A percentile compares a stretch with the other conserved stretches of the same genome.
Evolutionary conservation across 2,888 invertebrate species (phyloP).

Genomic region (Drymonia ruficornis): DNA sequence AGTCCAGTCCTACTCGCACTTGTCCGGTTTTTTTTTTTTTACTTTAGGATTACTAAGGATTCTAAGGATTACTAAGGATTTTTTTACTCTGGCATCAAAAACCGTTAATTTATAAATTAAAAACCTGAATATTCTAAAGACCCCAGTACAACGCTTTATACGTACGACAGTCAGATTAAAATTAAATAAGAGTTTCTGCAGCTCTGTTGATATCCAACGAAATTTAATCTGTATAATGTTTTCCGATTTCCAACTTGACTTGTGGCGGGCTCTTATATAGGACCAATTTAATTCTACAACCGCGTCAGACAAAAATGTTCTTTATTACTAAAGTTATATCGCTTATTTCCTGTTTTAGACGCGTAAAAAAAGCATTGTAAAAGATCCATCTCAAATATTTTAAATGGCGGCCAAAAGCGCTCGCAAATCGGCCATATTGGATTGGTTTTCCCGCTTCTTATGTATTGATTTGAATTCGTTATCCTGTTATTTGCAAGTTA

Average conservation of each 20-base stretch:
- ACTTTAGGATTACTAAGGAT: too few relatives aligned
- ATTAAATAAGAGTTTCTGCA: slow-evolving; percentile 7
- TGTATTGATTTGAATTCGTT: slow-evolving; percentile 39
- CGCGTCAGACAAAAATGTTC: slow-evolving; percentile 18
- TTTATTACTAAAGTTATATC: slow-evolving; percentile 5
- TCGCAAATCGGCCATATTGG: slow-evolving; percentile 67
- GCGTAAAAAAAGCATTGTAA: slow-evolving; percentile 39
- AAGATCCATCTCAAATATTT: slow-evolving; percentile 56
- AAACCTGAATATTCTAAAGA: too few relatives aligned
- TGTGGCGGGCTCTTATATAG: slow-evolving; percentile 57
- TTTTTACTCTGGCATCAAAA: too few relatives aligned
- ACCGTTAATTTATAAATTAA: too few relatives aligned
- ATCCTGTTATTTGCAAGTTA: slow-evolving; percentile 33
- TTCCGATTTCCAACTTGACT: slow-evolving; percentile 72
- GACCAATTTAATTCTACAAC: slow-evolving; percentile 30
- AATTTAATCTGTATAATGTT: slow-evolving; percentile 76
- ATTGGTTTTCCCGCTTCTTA: slow-evolving; percentile 57
- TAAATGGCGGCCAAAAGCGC: slow-evolving; percentile 65
- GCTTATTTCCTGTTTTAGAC: slow-evolving; percentile 7
- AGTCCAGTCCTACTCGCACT: too few relatives aligned
- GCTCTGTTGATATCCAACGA: slow-evolving; percentile 47
- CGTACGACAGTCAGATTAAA: background rate
- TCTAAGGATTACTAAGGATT: too few relatives aligned
- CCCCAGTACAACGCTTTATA: too few relatives aligned
- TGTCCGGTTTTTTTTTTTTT: too few relatives aligned